A percentile compares a stretch with the other conserved stretches of the same genome.
These are phyloP conservation scores for Crocuta crocuta DNA, from an alignment of 2,113 vertebrate species.

Conservation along the genomic window DNA sequence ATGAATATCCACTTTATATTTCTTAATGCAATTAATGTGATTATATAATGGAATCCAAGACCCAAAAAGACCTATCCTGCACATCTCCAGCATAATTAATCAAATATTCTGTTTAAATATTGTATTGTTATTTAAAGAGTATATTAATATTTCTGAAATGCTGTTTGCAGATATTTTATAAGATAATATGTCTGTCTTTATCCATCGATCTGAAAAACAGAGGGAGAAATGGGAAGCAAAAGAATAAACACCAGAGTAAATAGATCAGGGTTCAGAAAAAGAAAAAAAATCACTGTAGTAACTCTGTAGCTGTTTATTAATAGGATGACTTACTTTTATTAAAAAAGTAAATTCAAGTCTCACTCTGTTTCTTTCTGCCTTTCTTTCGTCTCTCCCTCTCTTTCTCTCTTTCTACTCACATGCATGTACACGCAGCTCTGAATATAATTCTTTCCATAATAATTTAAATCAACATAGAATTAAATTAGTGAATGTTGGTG, in stretches of 20 bases:
- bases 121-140: not conserved
- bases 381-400: not conserved
- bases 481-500: constrained; percentile 22
- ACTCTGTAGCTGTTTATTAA: not conserved
- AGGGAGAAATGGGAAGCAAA: not conserved
- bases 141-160: not conserved
- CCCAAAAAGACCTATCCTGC: not conserved
- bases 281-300: not conserved
- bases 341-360: not conserved
- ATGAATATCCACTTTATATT: not conserved
- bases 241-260: not conserved
- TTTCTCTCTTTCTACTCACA: too few species aligned
- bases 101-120: not conserved
- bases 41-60: not conserved
- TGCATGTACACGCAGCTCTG: not conserved
- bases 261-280: not conserved
- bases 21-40: not conserved
- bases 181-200: not conserved
- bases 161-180: not conserved
- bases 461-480: constrained; percentile 27
- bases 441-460: not conserved
- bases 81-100: not conserved
- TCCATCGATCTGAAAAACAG: not conserved
- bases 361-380: too few species aligned
- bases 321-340: not conserved